Percentiles rank a stretch among this genome's conserved stretches.
These are phyloP conservation scores for Myocastor coypus DNA, from an alignment of 2,113 vertebrate species.

Conservation along the genomic window DNA sequence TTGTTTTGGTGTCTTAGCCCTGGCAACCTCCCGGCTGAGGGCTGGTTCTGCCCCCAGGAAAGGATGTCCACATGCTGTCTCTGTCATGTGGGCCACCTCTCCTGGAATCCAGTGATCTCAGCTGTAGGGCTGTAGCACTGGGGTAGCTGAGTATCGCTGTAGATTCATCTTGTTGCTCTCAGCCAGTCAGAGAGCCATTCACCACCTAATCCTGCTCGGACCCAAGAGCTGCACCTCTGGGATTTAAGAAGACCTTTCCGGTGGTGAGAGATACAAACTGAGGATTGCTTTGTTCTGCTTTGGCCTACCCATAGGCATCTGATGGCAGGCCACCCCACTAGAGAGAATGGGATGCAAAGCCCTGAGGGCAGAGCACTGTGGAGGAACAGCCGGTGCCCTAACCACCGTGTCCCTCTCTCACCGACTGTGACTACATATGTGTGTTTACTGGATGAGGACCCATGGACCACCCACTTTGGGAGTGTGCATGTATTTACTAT, in stretches of 20 bases:
- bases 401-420: background rate
- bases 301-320: background rate
- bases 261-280: background rate
- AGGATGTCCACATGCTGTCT: background rate
- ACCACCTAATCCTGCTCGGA: background rate
- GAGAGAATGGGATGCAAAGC: background rate
- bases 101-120: background rate
- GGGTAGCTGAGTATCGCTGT: background rate
- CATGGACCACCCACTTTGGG: background rate
- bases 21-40: background rate
- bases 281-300: background rate
- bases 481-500: background rate
- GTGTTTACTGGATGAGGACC: background rate
- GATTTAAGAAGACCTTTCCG: background rate
- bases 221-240: background rate
- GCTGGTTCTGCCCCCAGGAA: background rate
- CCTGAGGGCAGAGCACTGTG: background rate
- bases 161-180: background rate
- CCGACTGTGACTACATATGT: background rate
- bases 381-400: background rate
- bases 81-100: background rate
- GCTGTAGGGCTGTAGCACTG: background rate
- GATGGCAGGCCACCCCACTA: background rate
- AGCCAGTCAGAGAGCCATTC: background rate
- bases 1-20: background rate